These are phyloP conservation scores for Syngnathus scovelli DNA, from an alignment of 2,113 vertebrate genomes.

Conservation along the genomic window DNA sequence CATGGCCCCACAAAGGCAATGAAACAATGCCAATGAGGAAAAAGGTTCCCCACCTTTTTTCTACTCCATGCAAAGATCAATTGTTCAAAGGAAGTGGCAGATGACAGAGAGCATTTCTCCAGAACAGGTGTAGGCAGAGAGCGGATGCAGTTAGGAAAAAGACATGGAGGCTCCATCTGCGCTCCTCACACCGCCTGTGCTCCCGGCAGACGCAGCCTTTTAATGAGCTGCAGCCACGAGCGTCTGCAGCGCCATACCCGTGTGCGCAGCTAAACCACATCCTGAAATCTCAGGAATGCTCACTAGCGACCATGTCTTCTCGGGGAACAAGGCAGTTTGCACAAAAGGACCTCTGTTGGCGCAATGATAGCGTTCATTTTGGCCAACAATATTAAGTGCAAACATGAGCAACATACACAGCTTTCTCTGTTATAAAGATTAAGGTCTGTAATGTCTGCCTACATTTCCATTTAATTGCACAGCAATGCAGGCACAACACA, in stretches of 20 bases:
- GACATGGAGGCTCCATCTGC: conserved; percentile 43
- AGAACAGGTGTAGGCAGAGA: conserved; percentile 53
- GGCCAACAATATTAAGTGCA: conserved; percentile 15
- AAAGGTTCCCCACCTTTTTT: not conserved
- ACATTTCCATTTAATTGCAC: conserved; percentile 10
- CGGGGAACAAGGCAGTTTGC: conserved; percentile 43
- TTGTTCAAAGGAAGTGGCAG: conserved; percentile 43
- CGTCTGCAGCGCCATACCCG: conserved; percentile 32
- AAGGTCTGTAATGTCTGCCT: not conserved
- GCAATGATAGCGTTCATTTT: conserved; percentile 27
- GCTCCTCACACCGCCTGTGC: conserved; percentile 46
- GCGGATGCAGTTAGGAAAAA: conserved; percentile 47
- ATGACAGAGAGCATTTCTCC: conserved; percentile 32
- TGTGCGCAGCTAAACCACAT: conserved; percentile 57
- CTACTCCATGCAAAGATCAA: conserved; percentile 20
- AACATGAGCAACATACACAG: not conserved
- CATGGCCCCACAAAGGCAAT: not conserved
- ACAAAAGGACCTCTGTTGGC: conserved; percentile 55
- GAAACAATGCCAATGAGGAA: not conserved
- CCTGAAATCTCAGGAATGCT: conserved; percentile 67
- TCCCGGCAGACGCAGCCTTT: conserved; percentile 51
- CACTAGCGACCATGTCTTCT: conserved; percentile 50
- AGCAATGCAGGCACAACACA: conserved; percentile 1
- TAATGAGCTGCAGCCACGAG: conserved; percentile 51
- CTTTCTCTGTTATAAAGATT: not conserved